phyloP scores from a whole-genome alignment of 37 sponge, comb jelly and placozoan species.

The Agelas oroides region DNA sequence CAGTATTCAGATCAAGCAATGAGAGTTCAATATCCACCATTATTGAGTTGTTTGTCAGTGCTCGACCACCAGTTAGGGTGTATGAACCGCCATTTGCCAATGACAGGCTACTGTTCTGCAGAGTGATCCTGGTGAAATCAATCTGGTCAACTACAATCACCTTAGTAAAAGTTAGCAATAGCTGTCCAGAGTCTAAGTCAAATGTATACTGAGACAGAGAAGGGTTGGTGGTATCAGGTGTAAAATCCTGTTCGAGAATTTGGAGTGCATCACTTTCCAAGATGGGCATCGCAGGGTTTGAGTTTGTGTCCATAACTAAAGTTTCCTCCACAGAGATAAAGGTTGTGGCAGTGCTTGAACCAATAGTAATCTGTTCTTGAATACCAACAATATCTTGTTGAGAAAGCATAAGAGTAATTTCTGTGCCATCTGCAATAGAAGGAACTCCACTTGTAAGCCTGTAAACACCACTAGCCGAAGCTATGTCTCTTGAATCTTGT shows the following conservation, averaged over 20 bases:
- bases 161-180: constrained; percentile 80
- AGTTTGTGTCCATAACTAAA: constrained; percentile 70
- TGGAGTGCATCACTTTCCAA: constrained; percentile 38
- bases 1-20: constrained; percentile 66
- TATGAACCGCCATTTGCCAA: constrained; percentile 13
- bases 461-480: constrained; percentile 36
- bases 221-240: constrained; percentile 62
- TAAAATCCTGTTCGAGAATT: constrained; percentile 29
- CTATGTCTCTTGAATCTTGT: constrained; percentile 45
- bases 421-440: constrained; percentile 43
- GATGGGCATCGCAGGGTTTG: constrained; percentile 36
- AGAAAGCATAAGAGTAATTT: constrained; percentile 43
- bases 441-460: constrained; percentile 52
- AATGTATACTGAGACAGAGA: constrained; percentile 53
- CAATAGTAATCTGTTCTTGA: constrained; percentile 62
- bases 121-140: constrained; percentile 51
- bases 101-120: constrained; percentile 37
- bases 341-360: constrained; percentile 43
- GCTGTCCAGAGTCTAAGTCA: constrained; percentile 78
- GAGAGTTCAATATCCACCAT: constrained; percentile 49
- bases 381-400: constrained; percentile 60
- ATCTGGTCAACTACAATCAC: constrained; percentile 64
- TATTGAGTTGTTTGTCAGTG: constrained; percentile 50
- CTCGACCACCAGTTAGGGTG: constrained; percentile 59
- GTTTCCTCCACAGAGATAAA: constrained; percentile 46